phyloP scores from a whole-genome alignment of 23 tunicate genomes.

The Styela plicata region DNA sequence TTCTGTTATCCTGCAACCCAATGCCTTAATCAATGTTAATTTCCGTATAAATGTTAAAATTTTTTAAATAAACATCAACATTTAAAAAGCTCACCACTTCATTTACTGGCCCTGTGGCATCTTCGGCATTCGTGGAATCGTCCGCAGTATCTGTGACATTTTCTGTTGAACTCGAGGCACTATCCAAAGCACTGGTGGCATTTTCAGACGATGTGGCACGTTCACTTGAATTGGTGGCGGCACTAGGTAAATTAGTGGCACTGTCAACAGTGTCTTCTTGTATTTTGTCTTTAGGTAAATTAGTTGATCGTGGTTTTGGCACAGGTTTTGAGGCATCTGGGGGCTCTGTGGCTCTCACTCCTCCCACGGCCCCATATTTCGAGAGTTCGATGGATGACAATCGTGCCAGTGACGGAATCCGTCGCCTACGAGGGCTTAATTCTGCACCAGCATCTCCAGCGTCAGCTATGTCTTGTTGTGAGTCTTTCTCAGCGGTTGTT shows the following conservation, averaged over 20 bases:
- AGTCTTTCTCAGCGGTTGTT: not conserved
- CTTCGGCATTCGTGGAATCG: not conserved
- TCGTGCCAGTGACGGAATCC: constrained; percentile 7
- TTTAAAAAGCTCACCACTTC: constrained; percentile 14
- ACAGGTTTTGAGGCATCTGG: not conserved
- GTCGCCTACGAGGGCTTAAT: not conserved
- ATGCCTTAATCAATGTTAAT: no score
- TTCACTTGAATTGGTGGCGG: not conserved
- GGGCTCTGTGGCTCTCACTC: constrained; percentile 2
- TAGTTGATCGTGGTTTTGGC: not conserved
- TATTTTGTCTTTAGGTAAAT: not conserved
- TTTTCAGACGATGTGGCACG: not conserved
- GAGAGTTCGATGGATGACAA: constrained; percentile 9
- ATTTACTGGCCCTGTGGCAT: not conserved
- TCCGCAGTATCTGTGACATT: not conserved
- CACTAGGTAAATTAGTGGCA: not conserved
- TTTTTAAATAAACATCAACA: no score
- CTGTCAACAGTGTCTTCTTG: not conserved
- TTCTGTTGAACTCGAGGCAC: not conserved
- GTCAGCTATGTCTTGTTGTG: not conserved
- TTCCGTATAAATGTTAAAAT: no score
- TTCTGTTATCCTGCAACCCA: no score
- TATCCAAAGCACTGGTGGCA: not conserved
- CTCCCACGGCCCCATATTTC: constrained; percentile 30
- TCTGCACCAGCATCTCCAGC: not conserved